A percentile compares a stretch with the other conserved stretches of the same genome.
phyloP scores from a whole-genome alignment of 2,888 invertebrate genomes.

The Alloplasta piceator region DNA sequence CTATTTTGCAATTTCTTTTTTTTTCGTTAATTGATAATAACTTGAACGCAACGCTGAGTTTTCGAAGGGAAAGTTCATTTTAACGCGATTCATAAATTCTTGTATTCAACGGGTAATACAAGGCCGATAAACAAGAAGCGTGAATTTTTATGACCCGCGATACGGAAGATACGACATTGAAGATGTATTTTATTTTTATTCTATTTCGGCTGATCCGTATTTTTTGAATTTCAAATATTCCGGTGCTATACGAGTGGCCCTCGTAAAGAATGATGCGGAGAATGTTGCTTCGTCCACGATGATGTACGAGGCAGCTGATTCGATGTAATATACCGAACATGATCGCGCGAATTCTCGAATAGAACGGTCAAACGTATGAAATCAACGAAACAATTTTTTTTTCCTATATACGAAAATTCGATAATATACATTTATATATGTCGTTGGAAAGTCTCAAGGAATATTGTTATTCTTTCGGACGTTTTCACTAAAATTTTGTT shows the following conservation, averaged over 20 bases:
- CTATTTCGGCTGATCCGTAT: not conserved
- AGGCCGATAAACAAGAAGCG: slow-evolving; percentile 11
- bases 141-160: not conserved
- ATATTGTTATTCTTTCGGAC: slow-evolving; percentile 26
- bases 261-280: slow-evolving; percentile 3
- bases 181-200: not conserved
- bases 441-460: slow-evolving; percentile 9
- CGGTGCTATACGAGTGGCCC: slow-evolving; percentile 14
- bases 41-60: slow-evolving; percentile 13
- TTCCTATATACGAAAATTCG: not conserved
- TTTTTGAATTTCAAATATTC: not conserved
- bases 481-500: slow-evolving; percentile 34
- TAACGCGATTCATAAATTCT: slow-evolving; percentile 11
- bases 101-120: slow-evolving; percentile 1
- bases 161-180: not conserved
- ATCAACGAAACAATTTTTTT: not conserved
- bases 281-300: no score
- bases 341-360: slow-evolving; percentile 33
- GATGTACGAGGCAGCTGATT: slow-evolving; percentile 25
- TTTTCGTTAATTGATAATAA: slow-evolving; percentile 2
- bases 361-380: not conserved
- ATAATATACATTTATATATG: slow-evolving; percentile 17
- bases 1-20: slow-evolving; percentile 4
- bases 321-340: slow-evolving; percentile 32
- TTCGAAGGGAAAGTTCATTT: not conserved